phyloP scores from a whole-genome alignment of 2,113 vertebrate genomes.

The Peromyscus polionotus region DNA sequence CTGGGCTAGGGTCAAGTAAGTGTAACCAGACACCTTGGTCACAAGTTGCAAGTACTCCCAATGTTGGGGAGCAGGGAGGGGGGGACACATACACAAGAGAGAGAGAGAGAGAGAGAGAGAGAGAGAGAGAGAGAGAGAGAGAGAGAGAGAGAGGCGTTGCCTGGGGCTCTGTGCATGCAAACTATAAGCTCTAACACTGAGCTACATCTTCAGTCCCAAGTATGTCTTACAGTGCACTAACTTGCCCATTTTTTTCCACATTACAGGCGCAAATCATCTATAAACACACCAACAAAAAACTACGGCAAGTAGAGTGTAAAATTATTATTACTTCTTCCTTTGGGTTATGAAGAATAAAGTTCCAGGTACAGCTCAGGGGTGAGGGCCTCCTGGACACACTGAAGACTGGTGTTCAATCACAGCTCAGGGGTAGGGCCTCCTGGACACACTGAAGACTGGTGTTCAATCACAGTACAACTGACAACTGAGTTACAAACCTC shows the following conservation, averaged over 20 bases:
- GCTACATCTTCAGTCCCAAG: background rate
- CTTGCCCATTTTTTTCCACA: constrained; percentile 61
- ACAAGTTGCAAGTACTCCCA: background rate
- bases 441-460: background rate
- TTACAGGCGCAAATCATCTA: background rate
- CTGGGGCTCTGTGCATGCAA: background rate
- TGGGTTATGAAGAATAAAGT: constrained; percentile 59
- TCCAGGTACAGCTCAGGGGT: background rate
- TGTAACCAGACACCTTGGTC: constrained; percentile 34
- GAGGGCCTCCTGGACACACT: background rate
- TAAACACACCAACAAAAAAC: constrained; percentile 66
- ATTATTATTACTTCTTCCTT: constrained; percentile 76
- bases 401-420: background rate
- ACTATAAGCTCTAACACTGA: background rate
- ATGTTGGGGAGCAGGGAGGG: background rate
- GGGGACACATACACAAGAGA: background rate
- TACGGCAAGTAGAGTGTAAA: constrained; percentile 60
- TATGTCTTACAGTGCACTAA: constrained; percentile 48
- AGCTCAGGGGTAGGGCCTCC: background rate
- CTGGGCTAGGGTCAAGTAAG: constrained; percentile 17
- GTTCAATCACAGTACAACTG: background rate
- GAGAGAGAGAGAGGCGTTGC: too few relatives aligned
- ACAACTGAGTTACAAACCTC: constrained; percentile 59
- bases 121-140: rapidly evolving
- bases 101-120: background rate